Conservation (phyloP, 2,888 invertebrate genomes). For the Fissipunctia ypsillon region DNA sequence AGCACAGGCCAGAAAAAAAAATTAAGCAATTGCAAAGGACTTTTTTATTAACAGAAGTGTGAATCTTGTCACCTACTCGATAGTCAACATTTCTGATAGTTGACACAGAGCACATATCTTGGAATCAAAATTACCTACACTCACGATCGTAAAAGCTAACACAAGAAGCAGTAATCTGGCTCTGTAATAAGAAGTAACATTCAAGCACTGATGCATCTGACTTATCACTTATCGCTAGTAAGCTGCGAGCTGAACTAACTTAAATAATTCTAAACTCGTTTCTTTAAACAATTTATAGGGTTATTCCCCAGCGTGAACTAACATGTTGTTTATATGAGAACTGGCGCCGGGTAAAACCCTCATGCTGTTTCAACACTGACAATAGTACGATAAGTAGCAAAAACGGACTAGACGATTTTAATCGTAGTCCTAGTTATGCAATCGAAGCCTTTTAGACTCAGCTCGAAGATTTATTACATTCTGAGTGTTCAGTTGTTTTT, state of each 20-base stretch:
- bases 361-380: no score
- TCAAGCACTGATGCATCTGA: conserved; percentile 8
- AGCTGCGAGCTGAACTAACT: no score
- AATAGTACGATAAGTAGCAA: conserved; percentile 35
- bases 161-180: background rate
- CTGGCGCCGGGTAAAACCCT: no score
- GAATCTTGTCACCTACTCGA: no score
- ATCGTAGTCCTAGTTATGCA: conserved; percentile 40
- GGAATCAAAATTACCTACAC: background rate
- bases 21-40: no score
- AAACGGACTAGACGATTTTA: conserved; percentile 45
- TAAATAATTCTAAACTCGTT: no score
- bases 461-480: conserved; percentile 56
- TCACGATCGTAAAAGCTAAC: background rate
- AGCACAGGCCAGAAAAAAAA: no score
- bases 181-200: background rate
- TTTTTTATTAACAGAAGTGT: no score
- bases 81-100: background rate
- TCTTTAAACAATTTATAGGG: no score
- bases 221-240: no score
- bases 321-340: no score
- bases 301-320: no score
- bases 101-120: background rate
- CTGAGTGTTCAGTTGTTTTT: conserved; percentile 36
- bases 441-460: conserved; percentile 48